These are phyloP conservation scores for Drosophila yooni DNA, from an alignment of 2,888 invertebrate species.

Conservation along the genomic window DNA sequence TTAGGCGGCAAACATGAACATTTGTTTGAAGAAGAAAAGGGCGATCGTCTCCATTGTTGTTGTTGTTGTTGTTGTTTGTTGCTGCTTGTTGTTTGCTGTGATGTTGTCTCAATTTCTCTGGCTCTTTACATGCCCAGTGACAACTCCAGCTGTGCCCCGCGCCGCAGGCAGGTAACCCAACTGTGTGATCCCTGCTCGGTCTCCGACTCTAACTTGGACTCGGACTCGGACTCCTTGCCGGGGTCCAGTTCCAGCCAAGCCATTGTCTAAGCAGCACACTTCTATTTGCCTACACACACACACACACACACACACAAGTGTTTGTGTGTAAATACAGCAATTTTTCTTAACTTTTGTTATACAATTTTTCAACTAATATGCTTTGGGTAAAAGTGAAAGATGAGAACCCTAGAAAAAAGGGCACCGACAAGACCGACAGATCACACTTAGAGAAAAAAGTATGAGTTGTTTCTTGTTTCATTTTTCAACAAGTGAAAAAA, in stretches of 20 bases:
- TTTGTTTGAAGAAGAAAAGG: slow-evolving; percentile 57
- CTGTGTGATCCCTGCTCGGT: slow-evolving; percentile 38
- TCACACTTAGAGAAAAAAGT: not conserved
- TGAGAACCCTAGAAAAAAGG: slow-evolving; percentile 73
- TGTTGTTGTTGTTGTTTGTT: slow-evolving; percentile 39
- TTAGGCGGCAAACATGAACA: slow-evolving; percentile 74
- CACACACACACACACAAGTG: not conserved
- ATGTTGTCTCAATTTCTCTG: slow-evolving; percentile 71
- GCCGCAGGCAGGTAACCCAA: slow-evolving; percentile 77
- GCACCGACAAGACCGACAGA: slow-evolving; percentile 51
- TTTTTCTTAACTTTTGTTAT: slow-evolving; percentile 75
- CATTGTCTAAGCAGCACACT: slow-evolving; percentile 71
- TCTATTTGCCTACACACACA: slow-evolving; percentile 54
- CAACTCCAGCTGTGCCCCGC: slow-evolving; percentile 83
- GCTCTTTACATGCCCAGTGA: slow-evolving; percentile 83
- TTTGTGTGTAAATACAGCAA: slow-evolving; percentile 37
- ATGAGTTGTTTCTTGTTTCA: not conserved
- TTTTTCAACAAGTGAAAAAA: not conserved
- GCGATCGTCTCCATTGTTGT: slow-evolving; percentile 46
- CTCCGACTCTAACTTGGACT: not conserved
- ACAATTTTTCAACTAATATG: slow-evolving; percentile 77
- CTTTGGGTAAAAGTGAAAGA: slow-evolving; percentile 70
- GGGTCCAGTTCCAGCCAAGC: slow-evolving; percentile 64
- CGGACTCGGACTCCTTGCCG: slow-evolving; percentile 36
- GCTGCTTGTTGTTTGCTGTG: slow-evolving; percentile 38